Percentiles rank a stretch among this genome's conserved stretches.
Conservation (phyloP, 2,113 vertebrate species). For the Siniperca chuatsi region DNA sequence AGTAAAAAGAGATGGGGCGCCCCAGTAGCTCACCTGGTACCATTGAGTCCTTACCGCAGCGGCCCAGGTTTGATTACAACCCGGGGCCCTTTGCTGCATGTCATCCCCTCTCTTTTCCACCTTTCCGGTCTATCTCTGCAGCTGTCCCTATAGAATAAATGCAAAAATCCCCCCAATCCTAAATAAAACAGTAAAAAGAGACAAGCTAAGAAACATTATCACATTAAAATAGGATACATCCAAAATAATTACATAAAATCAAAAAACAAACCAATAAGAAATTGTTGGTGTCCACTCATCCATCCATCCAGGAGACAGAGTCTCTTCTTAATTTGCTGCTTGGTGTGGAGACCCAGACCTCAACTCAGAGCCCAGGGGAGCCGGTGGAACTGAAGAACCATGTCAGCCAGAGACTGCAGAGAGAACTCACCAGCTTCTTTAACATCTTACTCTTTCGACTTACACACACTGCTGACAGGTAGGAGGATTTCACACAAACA, state of each 20-base stretch:
- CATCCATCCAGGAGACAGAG: constrained; percentile 83
- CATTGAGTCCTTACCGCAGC: no score
- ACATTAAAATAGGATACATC: background rate
- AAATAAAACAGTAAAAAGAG: background rate
- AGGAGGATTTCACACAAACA: constrained; percentile 23
- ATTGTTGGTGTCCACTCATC: background rate
- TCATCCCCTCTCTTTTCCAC: no score
- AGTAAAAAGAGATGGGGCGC: background rate
- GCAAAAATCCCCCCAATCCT: no score
- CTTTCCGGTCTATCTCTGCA: no score
- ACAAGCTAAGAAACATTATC: background rate
- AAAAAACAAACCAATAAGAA: background rate
- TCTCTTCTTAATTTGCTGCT: constrained; percentile 89
- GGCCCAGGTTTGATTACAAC: no score
- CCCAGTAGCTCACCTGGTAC: no score
- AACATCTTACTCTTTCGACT: constrained; percentile 86
- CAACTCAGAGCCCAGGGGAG: constrained; percentile 66
- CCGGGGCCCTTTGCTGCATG: no score
- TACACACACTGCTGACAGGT: constrained; percentile 89
- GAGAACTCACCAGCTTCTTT: constrained; percentile 89
- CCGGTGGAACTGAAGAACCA: constrained; percentile 83
- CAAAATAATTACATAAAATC: background rate
- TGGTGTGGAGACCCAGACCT: constrained; percentile 80
- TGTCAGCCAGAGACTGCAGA: constrained; percentile 91
- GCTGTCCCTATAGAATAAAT: no score